Conservation (phyloP, 2,113 vertebrate species). For the Myiopsitta monachus region DNA sequence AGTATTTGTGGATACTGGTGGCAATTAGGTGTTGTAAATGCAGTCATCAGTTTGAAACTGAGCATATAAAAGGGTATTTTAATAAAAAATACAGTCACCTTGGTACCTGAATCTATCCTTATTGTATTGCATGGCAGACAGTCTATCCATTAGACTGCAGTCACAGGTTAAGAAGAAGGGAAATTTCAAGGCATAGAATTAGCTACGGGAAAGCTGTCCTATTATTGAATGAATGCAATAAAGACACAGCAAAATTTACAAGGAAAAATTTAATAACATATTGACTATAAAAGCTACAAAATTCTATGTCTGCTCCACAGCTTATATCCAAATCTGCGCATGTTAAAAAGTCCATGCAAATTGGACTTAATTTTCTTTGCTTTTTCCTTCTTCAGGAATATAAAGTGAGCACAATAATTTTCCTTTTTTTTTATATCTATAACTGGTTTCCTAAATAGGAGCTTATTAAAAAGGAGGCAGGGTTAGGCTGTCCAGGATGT, state of each 20-base stretch:
- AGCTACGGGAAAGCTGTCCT: conserved; percentile 55
- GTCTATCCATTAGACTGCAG: neutral
- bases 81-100: conserved; percentile 62
- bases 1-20: conserved; percentile 61
- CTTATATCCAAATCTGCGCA: neutral
- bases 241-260: conserved; percentile 54
- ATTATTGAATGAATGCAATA: conserved; percentile 61
- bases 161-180: conserved; percentile 57
- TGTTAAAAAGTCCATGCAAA: conserved; percentile 39
- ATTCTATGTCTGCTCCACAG: conserved; percentile 32
- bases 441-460: conserved; percentile 32
- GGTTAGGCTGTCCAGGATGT: conserved; percentile 11
- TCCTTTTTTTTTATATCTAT: conserved; percentile 51
- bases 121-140: conserved; percentile 50
- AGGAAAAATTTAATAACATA: conserved; percentile 68
- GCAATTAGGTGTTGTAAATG: conserved; percentile 71
- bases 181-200: conserved; percentile 65
- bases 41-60: conserved; percentile 63
- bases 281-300: conserved; percentile 42
- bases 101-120: conserved; percentile 30
- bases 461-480: conserved; percentile 33
- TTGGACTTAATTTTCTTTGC: conserved; percentile 42
- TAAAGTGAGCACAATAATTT: conserved; percentile 22
- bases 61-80: conserved; percentile 66
- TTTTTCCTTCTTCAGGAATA: conserved; percentile 29